These are phyloP conservation scores for Pandemis corylana DNA, from an alignment of 2,888 invertebrate genomes.

Conservation along the genomic window DNA sequence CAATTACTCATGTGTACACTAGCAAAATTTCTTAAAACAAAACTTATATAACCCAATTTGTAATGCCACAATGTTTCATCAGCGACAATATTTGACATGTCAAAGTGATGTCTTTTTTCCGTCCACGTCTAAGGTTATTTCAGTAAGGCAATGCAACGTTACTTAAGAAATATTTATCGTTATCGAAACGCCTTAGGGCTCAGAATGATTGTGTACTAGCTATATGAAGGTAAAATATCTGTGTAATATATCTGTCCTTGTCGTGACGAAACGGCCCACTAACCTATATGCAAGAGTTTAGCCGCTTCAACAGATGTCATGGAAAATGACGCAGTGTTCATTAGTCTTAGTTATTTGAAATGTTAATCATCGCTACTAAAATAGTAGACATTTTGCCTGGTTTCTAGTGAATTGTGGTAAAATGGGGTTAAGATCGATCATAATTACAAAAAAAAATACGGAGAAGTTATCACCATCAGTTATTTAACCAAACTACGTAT, in stretches of 20 bases:
- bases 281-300: constrained; percentile 46
- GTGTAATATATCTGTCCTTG: constrained; percentile 41
- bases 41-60: constrained; percentile 7
- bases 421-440: not conserved
- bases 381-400: not conserved
- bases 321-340: constrained; percentile 16
- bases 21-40: not conserved
- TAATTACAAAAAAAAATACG: no score
- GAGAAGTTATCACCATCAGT: no score
- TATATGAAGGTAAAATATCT: constrained; percentile 38
- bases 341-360: constrained; percentile 11
- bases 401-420: constrained; percentile 11
- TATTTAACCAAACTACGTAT: no score
- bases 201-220: constrained; percentile 17
- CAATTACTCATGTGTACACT: not conserved
- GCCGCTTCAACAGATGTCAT: constrained; percentile 24
- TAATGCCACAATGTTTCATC: constrained; percentile 23
- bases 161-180: not conserved
- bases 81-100: constrained; percentile 27
- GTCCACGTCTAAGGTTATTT: constrained; percentile 23
- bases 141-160: constrained; percentile 6
- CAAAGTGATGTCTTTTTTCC: constrained; percentile 17
- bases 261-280: constrained; percentile 45
- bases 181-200: constrained; percentile 23
- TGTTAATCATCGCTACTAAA: not conserved